phyloP scores from a whole-genome alignment of 2,113 vertebrate species.

The Chloropsis hardwickii region DNA sequence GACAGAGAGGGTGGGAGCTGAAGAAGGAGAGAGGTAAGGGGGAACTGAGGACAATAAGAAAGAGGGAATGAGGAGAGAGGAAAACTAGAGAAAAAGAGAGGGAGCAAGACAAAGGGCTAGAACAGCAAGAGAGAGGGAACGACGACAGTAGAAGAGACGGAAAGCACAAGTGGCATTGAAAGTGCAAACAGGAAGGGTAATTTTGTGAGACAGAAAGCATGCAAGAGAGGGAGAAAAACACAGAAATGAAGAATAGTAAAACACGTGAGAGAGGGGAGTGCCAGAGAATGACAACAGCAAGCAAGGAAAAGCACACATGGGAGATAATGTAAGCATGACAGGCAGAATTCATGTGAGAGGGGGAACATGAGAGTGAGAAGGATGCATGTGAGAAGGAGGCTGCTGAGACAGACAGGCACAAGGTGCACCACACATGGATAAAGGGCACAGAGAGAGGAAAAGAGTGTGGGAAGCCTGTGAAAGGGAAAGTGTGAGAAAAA shows the following conservation, averaged over 20 bases:
- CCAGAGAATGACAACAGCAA: background rate
- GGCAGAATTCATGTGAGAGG: background rate
- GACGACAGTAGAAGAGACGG: background rate
- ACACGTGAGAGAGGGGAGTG: accelerated
- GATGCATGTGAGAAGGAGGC: background rate
- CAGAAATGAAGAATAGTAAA: background rate
- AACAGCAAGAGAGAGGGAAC: background rate
- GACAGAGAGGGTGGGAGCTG: background rate
- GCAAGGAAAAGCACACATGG: background rate
- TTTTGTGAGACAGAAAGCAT: background rate
- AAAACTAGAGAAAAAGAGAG: background rate
- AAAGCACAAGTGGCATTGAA: background rate
- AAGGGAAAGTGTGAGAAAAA: background rate
- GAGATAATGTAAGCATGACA: background rate
- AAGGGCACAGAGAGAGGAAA: background rate
- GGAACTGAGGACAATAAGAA: background rate
- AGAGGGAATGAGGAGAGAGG: background rate
- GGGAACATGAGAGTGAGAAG: background rate
- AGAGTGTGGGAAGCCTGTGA: background rate
- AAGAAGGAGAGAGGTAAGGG: background rate
- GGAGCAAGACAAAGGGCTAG: background rate
- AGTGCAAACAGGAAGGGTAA: background rate
- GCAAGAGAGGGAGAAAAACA: background rate
- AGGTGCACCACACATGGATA: background rate
- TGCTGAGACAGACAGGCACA: background rate